A percentile compares a stretch with the other conserved stretches of the same genome.
Evolutionary conservation across 2,888 invertebrate species (phyloP).

Genomic region (Lottia scabra): DNA sequence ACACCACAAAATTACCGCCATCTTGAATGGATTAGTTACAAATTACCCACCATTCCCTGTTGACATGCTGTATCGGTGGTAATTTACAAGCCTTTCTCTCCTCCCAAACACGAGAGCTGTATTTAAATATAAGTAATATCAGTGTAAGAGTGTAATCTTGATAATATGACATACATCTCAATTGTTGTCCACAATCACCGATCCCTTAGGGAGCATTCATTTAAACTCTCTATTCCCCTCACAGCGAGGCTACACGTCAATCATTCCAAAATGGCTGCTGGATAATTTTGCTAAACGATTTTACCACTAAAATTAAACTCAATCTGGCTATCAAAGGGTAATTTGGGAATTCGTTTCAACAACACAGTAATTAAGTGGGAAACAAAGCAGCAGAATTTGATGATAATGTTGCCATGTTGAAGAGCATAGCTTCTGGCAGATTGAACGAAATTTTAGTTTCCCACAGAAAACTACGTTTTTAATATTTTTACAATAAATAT

Average conservation of each 20-base stretch:
- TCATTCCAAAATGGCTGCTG: not conserved
- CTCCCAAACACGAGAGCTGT: not conserved
- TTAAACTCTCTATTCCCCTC: not conserved
- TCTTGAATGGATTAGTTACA: not conserved
- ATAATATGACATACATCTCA: constrained; percentile 3
- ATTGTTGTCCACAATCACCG: not conserved
- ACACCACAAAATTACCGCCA: not conserved
- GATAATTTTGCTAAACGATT: not conserved
- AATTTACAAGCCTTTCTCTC: not conserved
- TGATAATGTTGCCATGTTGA: no score
- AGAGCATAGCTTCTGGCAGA: no score
- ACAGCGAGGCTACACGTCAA: not conserved
- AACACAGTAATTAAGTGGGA: not conserved
- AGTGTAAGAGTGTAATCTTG: not conserved
- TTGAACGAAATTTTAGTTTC: no score
- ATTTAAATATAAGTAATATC: not conserved
- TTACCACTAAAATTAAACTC: not conserved
- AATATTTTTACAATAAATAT: no score
- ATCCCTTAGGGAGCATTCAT: not conserved
- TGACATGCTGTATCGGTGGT: not conserved
- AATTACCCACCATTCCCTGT: not conserved
- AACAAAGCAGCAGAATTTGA: not conserved
- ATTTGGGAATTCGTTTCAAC: not conserved
- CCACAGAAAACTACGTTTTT: no score
- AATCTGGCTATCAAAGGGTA: not conserved